Evolutionary conservation across 1,140 invertebrate genomes (phyloP).

Genomic region (Heliconius congener): DNA sequence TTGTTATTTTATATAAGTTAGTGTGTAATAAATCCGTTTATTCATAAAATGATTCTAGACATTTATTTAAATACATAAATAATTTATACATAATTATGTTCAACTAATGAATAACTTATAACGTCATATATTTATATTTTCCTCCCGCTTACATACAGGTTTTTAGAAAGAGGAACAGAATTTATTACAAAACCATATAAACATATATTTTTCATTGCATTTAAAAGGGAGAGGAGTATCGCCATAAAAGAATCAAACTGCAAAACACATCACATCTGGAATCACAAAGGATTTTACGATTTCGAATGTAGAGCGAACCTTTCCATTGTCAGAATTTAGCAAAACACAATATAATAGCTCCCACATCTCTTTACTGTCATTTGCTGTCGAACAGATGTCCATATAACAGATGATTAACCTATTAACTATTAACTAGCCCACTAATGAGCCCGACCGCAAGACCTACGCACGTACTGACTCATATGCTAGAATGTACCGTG

Average conservation of each 20-base stretch:
- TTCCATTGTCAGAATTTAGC: constrained; percentile 22
- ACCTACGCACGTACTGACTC: constrained; percentile 11
- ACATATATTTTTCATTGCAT: background rate
- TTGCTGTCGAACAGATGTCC: constrained; percentile 50
- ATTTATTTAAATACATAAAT: too few species aligned
- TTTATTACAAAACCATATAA: background rate
- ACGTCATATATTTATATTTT: too few species aligned
- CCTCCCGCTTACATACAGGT: too few species aligned
- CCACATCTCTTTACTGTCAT: constrained; percentile 43
- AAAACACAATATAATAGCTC: constrained; percentile 24
- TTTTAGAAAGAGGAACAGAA: background rate
- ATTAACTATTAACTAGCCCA: constrained; percentile 49
- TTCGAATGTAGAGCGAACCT: constrained; percentile 13
- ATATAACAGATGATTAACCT: constrained; percentile 48
- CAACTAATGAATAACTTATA: too few species aligned
- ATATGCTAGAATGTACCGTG: background rate
- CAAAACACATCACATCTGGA: constrained; percentile 19
- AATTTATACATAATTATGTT: too few species aligned
- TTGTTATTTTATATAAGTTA: too few species aligned
- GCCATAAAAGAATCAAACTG: background rate
- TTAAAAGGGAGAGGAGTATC: background rate
- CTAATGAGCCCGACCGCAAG: constrained; percentile 23
- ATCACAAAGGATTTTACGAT: constrained; percentile 20
- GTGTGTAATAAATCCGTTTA: too few species aligned
- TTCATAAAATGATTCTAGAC: too few species aligned